Percentiles rank a stretch among this genome's conserved stretches.
phyloP scores from a whole-genome alignment of 53 echinoderm and acorn worm species.

The Holothuria scabra region DNA sequence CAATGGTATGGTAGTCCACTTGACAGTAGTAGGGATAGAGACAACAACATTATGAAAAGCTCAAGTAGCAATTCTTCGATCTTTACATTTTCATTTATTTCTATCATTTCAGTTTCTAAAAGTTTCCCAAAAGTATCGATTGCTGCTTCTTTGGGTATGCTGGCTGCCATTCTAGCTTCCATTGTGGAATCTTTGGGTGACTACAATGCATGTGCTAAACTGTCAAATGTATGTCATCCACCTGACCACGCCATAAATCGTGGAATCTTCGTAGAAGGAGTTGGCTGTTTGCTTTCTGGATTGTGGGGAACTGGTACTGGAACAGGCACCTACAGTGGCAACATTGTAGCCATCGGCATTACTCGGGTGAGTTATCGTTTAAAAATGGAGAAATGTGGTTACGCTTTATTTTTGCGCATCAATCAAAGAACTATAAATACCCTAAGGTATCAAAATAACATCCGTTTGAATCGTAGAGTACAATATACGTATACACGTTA shows the following conservation, averaged over 20 bases:
- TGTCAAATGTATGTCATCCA: slow-evolving; percentile 80
- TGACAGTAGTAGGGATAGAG: no score
- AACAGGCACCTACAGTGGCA: slow-evolving; percentile 71
- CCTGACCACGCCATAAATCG: slow-evolving; percentile 89
- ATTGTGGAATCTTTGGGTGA: slow-evolving; percentile 74
- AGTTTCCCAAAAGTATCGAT: slow-evolving; percentile 57
- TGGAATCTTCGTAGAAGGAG: slow-evolving; percentile 85
- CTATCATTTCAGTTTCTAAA: slow-evolving; percentile 56
- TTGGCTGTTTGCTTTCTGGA: slow-evolving; percentile 79
- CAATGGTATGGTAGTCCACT: no score
- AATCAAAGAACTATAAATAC: no score
- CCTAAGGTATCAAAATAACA: no score
- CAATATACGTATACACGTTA: no score
- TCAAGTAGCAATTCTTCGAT: no score
- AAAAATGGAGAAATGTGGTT: no score
- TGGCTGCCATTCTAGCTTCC: slow-evolving; percentile 64
- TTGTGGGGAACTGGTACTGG: slow-evolving; percentile 88
- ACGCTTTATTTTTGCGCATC: no score
- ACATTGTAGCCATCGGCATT: slow-evolving; percentile 69
- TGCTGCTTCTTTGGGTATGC: slow-evolving; percentile 65
- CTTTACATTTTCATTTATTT: neutral
- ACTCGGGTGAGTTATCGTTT: slow-evolving; percentile 59
- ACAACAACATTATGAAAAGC: no score
- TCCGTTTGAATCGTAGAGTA: no score
- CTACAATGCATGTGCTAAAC: slow-evolving; percentile 64